These are phyloP conservation scores for Danionella dracula DNA, from an alignment of 2,797 vertebrate genomes.

Conservation along the genomic window DNA sequence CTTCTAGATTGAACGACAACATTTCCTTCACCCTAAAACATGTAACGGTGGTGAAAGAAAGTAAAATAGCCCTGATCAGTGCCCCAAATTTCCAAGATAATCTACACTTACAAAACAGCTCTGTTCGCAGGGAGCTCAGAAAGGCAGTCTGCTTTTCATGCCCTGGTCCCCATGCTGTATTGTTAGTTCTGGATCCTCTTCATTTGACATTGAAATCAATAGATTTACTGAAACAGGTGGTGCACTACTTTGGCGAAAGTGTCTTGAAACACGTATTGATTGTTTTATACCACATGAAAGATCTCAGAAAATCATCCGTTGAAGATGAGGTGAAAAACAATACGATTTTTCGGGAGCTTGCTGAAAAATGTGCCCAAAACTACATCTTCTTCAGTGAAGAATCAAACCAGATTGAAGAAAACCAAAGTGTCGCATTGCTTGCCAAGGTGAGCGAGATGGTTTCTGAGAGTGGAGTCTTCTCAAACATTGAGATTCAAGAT, in stretches of 20 bases:
- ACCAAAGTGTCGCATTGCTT: not conserved
- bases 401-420: not conserved
- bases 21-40: constrained; percentile 18
- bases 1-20: not conserved
- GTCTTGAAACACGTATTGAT: constrained; percentile 33
- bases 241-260: constrained; percentile 34
- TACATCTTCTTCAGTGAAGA: constrained; percentile 9
- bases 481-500: constrained; percentile 34
- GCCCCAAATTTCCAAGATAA: constrained; percentile 30
- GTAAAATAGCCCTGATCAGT: constrained; percentile 33
- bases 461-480: constrained; percentile 1
- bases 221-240: constrained; percentile 6
- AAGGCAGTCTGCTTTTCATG: constrained; percentile 38
- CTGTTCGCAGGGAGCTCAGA: constrained; percentile 22
- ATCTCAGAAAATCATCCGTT: not conserved
- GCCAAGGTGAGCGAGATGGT: constrained; percentile 26
- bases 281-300: constrained; percentile 25
- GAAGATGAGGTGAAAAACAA: constrained; percentile 12
- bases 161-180: constrained; percentile 35
- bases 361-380: constrained; percentile 35
- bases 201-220: not conserved
- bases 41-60: not conserved
- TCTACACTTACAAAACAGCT: not conserved
- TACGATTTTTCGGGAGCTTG: constrained; percentile 14
- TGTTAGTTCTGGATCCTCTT: constrained; percentile 15